These are phyloP conservation scores for Zoanthus sociatus DNA, from an alignment of 92 coral and sea anemone genomes.

Conservation along the genomic window DNA sequence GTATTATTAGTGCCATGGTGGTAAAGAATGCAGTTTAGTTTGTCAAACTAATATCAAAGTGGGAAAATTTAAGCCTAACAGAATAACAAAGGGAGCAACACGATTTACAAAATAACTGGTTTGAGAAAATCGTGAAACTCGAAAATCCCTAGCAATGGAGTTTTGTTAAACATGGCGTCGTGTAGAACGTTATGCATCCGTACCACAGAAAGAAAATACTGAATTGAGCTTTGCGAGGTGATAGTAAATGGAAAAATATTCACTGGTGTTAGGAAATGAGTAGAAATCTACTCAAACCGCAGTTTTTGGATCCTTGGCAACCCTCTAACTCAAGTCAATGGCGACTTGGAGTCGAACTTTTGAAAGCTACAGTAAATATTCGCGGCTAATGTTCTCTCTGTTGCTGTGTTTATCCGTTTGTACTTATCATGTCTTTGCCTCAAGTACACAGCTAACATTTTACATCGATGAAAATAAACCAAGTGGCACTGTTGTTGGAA, in stretches of 20 bases:
- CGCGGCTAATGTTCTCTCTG: conserved; percentile 63
- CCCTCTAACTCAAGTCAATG: conserved; percentile 2
- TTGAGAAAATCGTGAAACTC: conserved; percentile 24
- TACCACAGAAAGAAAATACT: conserved; percentile 4
- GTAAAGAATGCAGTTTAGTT: neutral
- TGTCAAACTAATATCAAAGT: neutral
- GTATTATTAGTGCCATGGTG: neutral
- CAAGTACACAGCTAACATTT: conserved; percentile 43
- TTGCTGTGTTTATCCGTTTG: conserved; percentile 65
- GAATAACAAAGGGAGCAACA: neutral
- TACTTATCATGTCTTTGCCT: conserved; percentile 47
- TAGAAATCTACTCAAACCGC: conserved; percentile 34
- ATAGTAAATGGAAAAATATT: conserved; percentile 27
- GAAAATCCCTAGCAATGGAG: conserved; percentile 38
- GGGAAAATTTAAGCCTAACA: neutral
- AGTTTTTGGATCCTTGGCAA: conserved; percentile 23
- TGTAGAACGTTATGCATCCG: neutral
- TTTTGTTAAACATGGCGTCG: conserved; percentile 43
- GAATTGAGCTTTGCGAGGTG: neutral
- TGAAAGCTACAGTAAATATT: conserved; percentile 28
- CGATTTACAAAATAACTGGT: neutral
- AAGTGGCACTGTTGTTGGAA: conserved; percentile 80
- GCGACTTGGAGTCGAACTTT: conserved; percentile 31
- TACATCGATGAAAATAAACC: conserved; percentile 84
- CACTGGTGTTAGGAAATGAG: conserved; percentile 32